phyloP scores from a whole-genome alignment of 2,888 invertebrate genomes.

The Cosmia trapezina region DNA sequence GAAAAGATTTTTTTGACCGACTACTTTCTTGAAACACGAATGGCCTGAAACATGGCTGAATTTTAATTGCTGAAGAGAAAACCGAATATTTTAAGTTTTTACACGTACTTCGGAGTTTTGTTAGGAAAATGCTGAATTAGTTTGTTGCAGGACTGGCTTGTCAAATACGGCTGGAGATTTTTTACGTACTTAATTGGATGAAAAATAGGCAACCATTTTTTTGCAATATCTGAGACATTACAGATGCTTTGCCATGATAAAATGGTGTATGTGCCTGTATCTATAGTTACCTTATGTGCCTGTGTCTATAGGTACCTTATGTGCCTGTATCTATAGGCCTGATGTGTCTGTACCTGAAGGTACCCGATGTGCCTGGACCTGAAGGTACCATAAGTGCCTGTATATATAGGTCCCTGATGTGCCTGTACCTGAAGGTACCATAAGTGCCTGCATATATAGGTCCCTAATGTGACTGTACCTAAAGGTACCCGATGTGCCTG shows the following conservation, averaged over 20 bases:
- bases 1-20: conserved; percentile 45
- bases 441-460: too few species aligned
- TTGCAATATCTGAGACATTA: neutral
- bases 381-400: too few species aligned
- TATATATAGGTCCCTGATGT: too few species aligned
- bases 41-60: conserved; percentile 50
- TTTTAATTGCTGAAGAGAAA: conserved; percentile 60
- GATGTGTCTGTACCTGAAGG: too few species aligned
- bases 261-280: neutral
- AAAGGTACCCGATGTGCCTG: too few species aligned
- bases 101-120: conserved; percentile 18
- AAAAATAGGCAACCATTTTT: neutral
- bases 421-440: too few species aligned
- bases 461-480: too few species aligned
- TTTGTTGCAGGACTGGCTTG: conserved; percentile 7
- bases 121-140: conserved; percentile 51
- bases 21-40: conserved; percentile 58
- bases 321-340: too few species aligned
- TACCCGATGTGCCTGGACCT: too few species aligned
- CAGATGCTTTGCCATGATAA: neutral
- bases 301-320: too few species aligned
- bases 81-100: conserved; percentile 53
- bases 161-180: neutral
- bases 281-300: too few species aligned
- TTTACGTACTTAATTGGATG: neutral